phyloP scores from a whole-genome alignment of 2,888 invertebrate species.

The Dasysyrphus albostriatus region DNA sequence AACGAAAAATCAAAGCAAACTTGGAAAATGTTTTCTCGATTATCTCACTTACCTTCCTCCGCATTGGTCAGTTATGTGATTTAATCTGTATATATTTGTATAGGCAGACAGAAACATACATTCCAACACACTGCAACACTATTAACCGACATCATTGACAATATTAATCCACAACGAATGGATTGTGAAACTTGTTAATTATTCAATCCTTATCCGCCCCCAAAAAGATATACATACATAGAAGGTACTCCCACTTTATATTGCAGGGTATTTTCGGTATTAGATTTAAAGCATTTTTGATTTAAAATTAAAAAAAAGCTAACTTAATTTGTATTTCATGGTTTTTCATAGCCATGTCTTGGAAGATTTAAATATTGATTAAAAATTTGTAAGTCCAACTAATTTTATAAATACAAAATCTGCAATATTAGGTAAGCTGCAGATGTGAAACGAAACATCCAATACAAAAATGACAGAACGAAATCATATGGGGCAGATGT shows the following conservation, averaged over 20 bases:
- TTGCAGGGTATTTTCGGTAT: background rate
- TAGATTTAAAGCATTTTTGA: background rate
- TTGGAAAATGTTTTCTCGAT: slow-evolving; percentile 11
- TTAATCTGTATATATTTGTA: background rate
- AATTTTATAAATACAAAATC: too few species aligned
- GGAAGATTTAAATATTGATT: too few species aligned
- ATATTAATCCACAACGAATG: slow-evolving; percentile 42
- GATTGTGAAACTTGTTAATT: slow-evolving; percentile 58
- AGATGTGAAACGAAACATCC: too few species aligned
- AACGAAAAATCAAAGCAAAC: slow-evolving; percentile 52
- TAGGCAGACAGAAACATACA: background rate
- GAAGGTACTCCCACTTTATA: slow-evolving; percentile 9
- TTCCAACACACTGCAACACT: background rate
- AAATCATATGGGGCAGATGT: too few species aligned
- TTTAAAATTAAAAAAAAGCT: too few species aligned
- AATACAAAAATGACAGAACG: too few species aligned
- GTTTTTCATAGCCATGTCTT: too few species aligned
- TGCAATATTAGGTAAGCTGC: too few species aligned
- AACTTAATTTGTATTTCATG: too few species aligned
- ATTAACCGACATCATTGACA: slow-evolving; percentile 22
- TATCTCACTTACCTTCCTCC: background rate
- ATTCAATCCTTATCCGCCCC: slow-evolving; percentile 59
- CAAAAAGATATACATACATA: background rate
- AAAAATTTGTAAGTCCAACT: too few species aligned
- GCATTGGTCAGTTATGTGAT: background rate